These are phyloP conservation scores for Amblyopsis rosae DNA, from an alignment of 2,113 vertebrate genomes.

Conservation along the genomic window DNA sequence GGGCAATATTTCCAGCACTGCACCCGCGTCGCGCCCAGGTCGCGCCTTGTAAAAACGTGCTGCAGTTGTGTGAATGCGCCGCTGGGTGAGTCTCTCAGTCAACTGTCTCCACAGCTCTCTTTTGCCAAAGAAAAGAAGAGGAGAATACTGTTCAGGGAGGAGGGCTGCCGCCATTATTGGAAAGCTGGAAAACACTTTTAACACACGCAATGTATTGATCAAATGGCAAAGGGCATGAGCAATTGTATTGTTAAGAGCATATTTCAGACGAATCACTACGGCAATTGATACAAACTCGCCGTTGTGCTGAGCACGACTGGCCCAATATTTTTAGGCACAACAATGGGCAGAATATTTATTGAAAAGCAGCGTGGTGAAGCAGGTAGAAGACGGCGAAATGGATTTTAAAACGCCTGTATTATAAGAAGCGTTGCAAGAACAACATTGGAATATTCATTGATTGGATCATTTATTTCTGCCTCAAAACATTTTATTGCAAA, in stretches of 20 bases:
- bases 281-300: constrained; percentile 44
- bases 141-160: constrained; percentile 71
- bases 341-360: constrained; percentile 78
- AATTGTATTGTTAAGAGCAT: constrained; percentile 25
- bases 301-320: constrained; percentile 60
- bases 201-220: constrained; percentile 33
- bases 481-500: constrained; percentile 45
- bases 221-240: constrained; percentile 37
- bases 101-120: constrained; percentile 71
- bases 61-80: constrained; percentile 79
- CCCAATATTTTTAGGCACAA: constrained; percentile 73
- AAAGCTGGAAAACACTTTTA: constrained; percentile 71
- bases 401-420: constrained; percentile 18
- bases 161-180: constrained; percentile 80
- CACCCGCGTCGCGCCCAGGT: not conserved
- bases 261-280: constrained; percentile 36
- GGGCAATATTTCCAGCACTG: constrained; percentile 9
- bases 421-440: constrained; percentile 17
- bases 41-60: constrained; percentile 35
- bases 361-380: constrained; percentile 74
- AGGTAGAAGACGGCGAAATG: constrained; percentile 41
- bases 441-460: constrained; percentile 34
- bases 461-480: constrained; percentile 43
- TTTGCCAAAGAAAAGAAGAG: constrained; percentile 75
- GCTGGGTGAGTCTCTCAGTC: constrained; percentile 79